Percentiles rank a stretch among this genome's conserved stretches.
Evolutionary conservation across 2,113 vertebrate species (phyloP).

Genomic region (Seriola quinqueradiata): DNA sequence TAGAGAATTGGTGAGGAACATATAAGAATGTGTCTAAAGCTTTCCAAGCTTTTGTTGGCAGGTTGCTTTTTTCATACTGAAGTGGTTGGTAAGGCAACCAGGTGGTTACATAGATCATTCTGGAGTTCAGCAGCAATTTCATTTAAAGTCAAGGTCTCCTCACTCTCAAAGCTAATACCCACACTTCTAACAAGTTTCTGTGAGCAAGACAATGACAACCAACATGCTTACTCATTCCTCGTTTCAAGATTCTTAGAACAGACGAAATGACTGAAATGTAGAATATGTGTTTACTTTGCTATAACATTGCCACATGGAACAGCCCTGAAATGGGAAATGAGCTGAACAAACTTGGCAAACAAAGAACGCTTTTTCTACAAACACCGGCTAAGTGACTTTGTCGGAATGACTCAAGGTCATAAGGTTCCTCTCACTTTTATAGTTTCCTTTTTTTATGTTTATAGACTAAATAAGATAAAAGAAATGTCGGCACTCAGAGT

Average conservation of each 20-base stretch:
- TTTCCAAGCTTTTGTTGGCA: not conserved
- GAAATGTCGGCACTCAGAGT: too few species aligned
- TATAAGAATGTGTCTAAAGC: not conserved
- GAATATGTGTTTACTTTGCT: slow-evolving; percentile 19
- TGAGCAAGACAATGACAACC: not conserved
- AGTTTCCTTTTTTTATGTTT: not conserved
- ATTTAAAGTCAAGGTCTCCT: not conserved
- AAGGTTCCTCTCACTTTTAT: not conserved
- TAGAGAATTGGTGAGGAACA: not conserved
- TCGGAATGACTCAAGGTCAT: not conserved
- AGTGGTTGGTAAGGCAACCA: not conserved
- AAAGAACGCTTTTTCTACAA: not conserved
- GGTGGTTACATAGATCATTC: not conserved
- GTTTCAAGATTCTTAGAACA: not conserved
- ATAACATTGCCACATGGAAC: not conserved
- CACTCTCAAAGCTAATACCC: not conserved
- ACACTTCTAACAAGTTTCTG: not conserved
- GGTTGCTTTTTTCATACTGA: not conserved
- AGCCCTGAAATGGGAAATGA: not conserved
- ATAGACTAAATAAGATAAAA: not conserved
- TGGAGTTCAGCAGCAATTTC: not conserved
- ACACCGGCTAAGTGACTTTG: not conserved
- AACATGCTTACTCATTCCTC: not conserved
- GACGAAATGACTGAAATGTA: not conserved
- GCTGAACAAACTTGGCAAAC: slow-evolving; percentile 4